A percentile compares a stretch with the other conserved stretches of the same genome.
Conservation (phyloP, 1,140 invertebrate species). For the Tenebrio molitor region DNA sequence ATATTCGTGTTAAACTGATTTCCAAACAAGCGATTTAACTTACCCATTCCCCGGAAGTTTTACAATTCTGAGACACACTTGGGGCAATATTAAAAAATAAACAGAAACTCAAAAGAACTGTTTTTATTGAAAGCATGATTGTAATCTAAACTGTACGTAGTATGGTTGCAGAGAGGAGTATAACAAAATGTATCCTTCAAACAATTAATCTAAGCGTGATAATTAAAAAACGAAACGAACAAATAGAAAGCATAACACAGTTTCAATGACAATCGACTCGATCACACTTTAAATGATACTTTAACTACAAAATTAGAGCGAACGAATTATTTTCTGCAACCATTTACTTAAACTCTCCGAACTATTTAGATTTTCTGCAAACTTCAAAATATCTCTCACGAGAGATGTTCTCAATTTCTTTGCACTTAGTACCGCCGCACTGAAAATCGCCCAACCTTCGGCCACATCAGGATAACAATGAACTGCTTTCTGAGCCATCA, state of each 20-base stretch:
- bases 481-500: slow-evolving; percentile 61
- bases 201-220: slow-evolving; percentile 5
- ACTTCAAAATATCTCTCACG: background rate
- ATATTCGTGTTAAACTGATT: slow-evolving; percentile 39
- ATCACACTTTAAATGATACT: background rate
- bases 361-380: background rate
- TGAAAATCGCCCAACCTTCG: slow-evolving; percentile 58
- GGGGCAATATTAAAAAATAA: background rate
- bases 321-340: background rate
- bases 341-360: slow-evolving; percentile 14
- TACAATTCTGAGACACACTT: slow-evolving; percentile 51
- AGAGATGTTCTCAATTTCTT: background rate
- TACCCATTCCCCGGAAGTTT: slow-evolving; percentile 50
- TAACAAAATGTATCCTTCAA: no score
- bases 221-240: slow-evolving; percentile 5
- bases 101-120: background rate
- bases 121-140: no score
- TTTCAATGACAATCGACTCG: background rate
- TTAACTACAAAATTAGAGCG: no score
- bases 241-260: slow-evolving; percentile 14
- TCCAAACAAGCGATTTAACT: slow-evolving; percentile 44
- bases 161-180: no score
- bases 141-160: no score
- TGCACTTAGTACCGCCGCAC: background rate
- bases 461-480: slow-evolving; percentile 61